Conservation (phyloP, 2,888 invertebrate species). For the Leptarthrus brevirostris region DNA sequence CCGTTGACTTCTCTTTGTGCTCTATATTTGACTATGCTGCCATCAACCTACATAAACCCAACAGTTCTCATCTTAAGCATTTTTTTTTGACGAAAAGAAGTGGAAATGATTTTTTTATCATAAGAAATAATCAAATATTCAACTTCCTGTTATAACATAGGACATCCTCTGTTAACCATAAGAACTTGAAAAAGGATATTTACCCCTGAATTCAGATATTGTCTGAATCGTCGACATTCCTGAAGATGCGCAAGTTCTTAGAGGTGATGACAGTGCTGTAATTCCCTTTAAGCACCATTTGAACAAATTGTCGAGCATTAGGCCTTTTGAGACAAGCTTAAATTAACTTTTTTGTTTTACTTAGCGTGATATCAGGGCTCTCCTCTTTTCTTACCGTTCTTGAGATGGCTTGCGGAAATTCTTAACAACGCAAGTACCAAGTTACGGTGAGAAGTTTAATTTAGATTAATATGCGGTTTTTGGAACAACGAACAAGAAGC, state of each 20-base stretch:
- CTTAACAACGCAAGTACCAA: background rate
- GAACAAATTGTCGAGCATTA: slow-evolving; percentile 43
- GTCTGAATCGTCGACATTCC: slow-evolving; percentile 27
- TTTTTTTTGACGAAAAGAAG: slow-evolving; percentile 18
- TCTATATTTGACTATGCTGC: slow-evolving; percentile 2
- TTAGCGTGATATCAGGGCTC: background rate
- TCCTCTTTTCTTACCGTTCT: background rate
- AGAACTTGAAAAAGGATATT: slow-evolving; percentile 3
- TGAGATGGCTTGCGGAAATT: background rate
- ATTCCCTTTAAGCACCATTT: slow-evolving; percentile 45
- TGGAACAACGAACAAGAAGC: background rate
- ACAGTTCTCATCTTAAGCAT: slow-evolving; percentile 6
- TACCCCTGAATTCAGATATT: slow-evolving; percentile 7
- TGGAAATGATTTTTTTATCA: slow-evolving; percentile 46
- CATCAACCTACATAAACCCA: background rate
- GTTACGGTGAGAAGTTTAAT: background rate
- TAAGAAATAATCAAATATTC: slow-evolving; percentile 46
- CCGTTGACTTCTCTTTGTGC: background rate
- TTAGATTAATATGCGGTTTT: slow-evolving; percentile 45
- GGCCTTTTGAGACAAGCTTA: slow-evolving; percentile 38
- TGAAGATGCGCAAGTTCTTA: background rate
- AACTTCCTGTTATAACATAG: slow-evolving; percentile 37
- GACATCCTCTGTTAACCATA: slow-evolving; percentile 41
- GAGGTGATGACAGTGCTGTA: slow-evolving; percentile 44
- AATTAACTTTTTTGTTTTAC: slow-evolving; percentile 38